Evolutionary conservation across 92 coral and sea anemone species (phyloP), one percentile per base, ranked within the genome.

Genomic region (Blastomussa wellsi): DNA sequence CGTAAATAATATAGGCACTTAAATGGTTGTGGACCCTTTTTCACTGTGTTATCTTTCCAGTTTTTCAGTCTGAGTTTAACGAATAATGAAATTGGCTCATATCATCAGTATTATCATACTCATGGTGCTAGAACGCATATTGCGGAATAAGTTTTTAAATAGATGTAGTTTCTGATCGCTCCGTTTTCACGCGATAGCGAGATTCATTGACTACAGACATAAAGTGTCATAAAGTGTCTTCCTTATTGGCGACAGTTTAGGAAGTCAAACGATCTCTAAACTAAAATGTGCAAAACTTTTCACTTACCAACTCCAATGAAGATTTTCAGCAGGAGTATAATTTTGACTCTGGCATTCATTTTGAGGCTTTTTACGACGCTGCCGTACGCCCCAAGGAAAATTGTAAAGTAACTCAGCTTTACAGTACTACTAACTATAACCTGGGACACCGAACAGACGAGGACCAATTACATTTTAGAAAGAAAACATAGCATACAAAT

Each of bases 291-390:
- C 5, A 68, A 35, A n/a, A 65, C 1, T 0, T n/a, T 8, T 16
- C 8, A 35, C 74, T 69, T 37, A 69, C 74, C 74, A 15, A 69
- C 74, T 35, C 42, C 74, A 37, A 69, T 44, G 20, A 32, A 69
- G 14, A 69, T 15, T 69, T 38, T 36, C 42, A 69, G 1, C 74
- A 69, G 26, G 74, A 69, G 42, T 69, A 37, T 3, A 69, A 69
- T 19, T 69, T 36, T 69, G 13, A 36, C 74, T 36, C 74, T 39
- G 13, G 42, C 47, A 7, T 22, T 39, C 74, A 69, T 69, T 12
- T 69, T 69, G 74, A 12, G 42, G 28, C 4, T 4, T 69, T 33
- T 17, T 15, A 15, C 42, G n/a, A 69, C 47, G 24, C n/a, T 22
- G 26, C 4, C 13, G 48, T 5, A 33, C 74, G 42, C 26, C 74